Evolutionary conservation across 2,888 invertebrate species (phyloP).

Genomic region (Limnephilus auricula): DNA sequence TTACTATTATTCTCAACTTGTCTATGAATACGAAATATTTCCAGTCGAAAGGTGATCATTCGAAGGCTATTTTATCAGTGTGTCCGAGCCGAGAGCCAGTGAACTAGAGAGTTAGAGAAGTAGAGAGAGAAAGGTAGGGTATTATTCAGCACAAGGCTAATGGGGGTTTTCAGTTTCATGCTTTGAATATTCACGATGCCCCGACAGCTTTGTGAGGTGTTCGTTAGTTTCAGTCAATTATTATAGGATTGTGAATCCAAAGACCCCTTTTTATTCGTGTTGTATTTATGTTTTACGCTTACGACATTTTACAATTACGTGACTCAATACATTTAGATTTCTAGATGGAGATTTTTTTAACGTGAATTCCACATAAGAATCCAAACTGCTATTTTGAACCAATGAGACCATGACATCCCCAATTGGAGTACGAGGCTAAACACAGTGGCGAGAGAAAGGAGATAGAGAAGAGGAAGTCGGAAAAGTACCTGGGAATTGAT

Average conservation of each 20-base stretch:
- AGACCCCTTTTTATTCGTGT: neutral
- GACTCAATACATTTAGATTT: neutral
- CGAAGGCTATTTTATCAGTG: neutral
- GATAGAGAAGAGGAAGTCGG: too few relatives aligned
- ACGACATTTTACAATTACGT: neutral
- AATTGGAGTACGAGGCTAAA: too few relatives aligned
- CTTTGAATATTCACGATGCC: constrained; percentile 51
- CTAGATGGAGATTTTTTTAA: too few relatives aligned
- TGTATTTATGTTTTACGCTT: neutral
- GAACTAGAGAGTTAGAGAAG: too few relatives aligned
- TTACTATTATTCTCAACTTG: neutral
- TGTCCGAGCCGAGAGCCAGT: neutral
- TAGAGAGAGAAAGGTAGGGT: neutral
- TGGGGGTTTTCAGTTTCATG: constrained; percentile 55
- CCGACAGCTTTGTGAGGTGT: neutral
- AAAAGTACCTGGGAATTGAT: too few relatives aligned
- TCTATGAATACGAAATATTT: neutral
- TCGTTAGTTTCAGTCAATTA: neutral
- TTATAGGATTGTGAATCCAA: neutral
- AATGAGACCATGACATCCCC: too few relatives aligned
- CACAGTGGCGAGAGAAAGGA: too few relatives aligned
- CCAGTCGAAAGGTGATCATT: neutral
- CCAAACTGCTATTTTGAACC: too few relatives aligned
- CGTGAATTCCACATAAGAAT: too few relatives aligned
- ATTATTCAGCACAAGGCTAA: constrained; percentile 47